Evolutionary conservation across 2,113 vertebrate species (phyloP).

Genomic region (Rhinolophus ferrumequinum): DNA sequence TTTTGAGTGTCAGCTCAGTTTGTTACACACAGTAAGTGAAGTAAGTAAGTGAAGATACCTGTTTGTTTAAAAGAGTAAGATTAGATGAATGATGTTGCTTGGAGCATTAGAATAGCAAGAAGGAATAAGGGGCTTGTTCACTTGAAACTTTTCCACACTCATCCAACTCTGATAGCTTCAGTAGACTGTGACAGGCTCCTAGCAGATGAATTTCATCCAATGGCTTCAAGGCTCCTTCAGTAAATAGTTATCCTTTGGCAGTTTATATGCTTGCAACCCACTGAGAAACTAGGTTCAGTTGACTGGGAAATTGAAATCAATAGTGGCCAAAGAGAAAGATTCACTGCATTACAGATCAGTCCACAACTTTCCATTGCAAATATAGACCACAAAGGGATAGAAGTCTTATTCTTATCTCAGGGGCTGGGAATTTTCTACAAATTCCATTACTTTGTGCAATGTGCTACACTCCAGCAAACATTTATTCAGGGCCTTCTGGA

Average conservation of each 20-base stretch:
- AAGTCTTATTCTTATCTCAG: not conserved
- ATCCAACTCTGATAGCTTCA: not conserved
- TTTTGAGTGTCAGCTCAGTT: not conserved
- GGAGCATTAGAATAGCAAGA: not conserved
- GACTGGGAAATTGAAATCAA: slow-evolving; percentile 47
- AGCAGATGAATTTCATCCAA: slow-evolving; percentile 4
- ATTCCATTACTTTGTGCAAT: not conserved
- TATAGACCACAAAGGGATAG: not conserved
- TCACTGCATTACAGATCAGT: not conserved
- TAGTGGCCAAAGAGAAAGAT: slow-evolving; percentile 6
- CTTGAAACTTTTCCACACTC: not conserved
- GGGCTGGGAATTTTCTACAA: not conserved
- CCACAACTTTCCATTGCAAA: not conserved
- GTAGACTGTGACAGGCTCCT: not conserved
- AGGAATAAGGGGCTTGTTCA: not conserved
- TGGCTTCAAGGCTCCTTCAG: not conserved
- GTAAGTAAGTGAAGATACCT: not conserved
- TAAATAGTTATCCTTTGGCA: slow-evolving; percentile 40
- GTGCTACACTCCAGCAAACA: not conserved
- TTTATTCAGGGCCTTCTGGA: slow-evolving; percentile 8
- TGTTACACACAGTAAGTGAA: not conserved
- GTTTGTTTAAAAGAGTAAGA: not conserved
- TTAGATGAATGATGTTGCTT: not conserved
- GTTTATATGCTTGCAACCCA: not conserved
- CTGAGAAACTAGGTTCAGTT: slow-evolving; percentile 44